phyloP scores from a whole-genome alignment of 2,113 vertebrate species.

The Corydoras sp. region DNA sequence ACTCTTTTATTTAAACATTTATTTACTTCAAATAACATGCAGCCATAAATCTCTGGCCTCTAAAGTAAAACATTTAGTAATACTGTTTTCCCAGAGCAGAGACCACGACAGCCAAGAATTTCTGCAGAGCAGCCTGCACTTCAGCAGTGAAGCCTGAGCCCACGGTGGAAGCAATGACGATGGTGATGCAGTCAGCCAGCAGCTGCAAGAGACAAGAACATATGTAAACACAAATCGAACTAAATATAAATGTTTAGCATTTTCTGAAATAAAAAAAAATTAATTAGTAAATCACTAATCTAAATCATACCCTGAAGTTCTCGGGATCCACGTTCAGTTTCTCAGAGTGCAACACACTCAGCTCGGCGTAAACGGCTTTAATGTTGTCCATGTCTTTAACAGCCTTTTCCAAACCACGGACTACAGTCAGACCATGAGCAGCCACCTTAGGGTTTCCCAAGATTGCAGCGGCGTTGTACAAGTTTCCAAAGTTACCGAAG shows the following conservation, averaged over 20 bases:
- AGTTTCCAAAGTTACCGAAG: conserved; percentile 71
- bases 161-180: conserved; percentile 35
- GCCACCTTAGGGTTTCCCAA: conserved; percentile 38
- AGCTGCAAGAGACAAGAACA: conserved; percentile 25
- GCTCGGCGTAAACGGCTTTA: conserved; percentile 45
- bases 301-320: conserved; percentile 70
- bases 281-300: neutral
- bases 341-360: conserved; percentile 73
- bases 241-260: neutral
- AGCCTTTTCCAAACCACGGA: conserved; percentile 61
- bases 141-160: conserved; percentile 33
- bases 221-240: neutral
- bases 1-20: too few relatives aligned
- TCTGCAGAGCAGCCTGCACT: conserved; percentile 44
- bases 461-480: conserved; percentile 61
- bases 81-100: neutral
- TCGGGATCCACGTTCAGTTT: conserved; percentile 74
- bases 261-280: neutral
- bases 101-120: conserved; percentile 36
- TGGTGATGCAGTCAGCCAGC: conserved; percentile 39
- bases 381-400: conserved; percentile 63
- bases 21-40: too few relatives aligned
- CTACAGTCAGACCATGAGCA: conserved; percentile 65
- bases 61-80: neutral
- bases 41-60: too few relatives aligned